A percentile compares a stretch with the other conserved stretches of the same genome.
These are phyloP conservation scores for Limosa lapponica DNA, from an alignment of 2,797 vertebrate genomes.

Conservation along the genomic window DNA sequence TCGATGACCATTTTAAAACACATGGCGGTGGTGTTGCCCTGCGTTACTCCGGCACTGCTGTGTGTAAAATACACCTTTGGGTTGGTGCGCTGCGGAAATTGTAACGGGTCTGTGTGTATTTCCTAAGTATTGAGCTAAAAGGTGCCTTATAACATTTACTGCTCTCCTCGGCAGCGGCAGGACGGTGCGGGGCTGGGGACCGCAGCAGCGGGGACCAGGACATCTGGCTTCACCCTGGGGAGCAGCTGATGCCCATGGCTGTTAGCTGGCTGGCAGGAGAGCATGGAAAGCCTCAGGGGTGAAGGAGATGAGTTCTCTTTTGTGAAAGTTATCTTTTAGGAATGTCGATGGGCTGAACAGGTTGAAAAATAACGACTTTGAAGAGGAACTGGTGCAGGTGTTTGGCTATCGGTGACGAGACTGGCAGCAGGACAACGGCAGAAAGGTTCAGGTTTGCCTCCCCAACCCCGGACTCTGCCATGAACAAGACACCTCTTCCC, in stretches of 20 bases:
- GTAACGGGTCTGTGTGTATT: neutral
- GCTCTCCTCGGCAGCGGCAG: neutral
- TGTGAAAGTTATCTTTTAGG: neutral
- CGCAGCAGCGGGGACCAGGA: rapidly evolving
- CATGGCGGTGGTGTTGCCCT: neutral
- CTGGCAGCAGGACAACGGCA: rapidly evolving
- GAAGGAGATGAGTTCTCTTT: neutral
- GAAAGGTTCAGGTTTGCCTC: neutral
- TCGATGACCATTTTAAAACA: rapidly evolving
- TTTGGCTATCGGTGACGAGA: neutral
- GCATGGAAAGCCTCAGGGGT: neutral
- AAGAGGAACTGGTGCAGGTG: neutral
- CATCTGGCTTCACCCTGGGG: rapidly evolving
- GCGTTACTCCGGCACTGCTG: neutral
- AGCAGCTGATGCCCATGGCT: neutral
- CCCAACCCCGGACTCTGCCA: neutral
- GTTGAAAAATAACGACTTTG: neutral
- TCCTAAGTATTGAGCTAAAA: neutral
- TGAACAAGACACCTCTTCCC: neutral
- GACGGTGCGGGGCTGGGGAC: too few species aligned
- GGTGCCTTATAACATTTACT: slow-evolving; percentile 48
- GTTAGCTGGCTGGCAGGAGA: neutral
- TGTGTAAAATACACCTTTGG: neutral
- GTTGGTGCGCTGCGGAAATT: rapidly evolving
- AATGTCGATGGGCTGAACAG: neutral